Percentiles rank a stretch among this genome's conserved stretches.
These are phyloP conservation scores for Trochalopteron elliotii DNA, from an alignment of 2,113 vertebrate species.

Conservation along the genomic window DNA sequence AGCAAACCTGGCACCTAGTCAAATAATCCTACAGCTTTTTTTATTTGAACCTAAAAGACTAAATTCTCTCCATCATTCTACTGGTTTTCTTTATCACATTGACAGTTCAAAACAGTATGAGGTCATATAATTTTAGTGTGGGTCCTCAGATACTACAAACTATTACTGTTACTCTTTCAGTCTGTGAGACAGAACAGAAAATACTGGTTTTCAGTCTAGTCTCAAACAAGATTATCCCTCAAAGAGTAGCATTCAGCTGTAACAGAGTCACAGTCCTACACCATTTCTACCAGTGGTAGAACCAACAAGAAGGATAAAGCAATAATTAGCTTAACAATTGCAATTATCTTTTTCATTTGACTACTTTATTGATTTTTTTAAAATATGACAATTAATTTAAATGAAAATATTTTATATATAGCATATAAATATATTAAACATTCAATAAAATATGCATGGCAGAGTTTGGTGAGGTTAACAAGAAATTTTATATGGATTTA, in stretches of 20 bases:
- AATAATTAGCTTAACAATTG: neutral
- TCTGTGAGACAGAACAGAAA: neutral
- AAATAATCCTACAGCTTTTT: neutral
- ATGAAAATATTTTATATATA: neutral
- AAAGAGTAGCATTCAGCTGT: neutral
- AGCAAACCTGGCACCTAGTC: neutral
- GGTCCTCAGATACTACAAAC: neutral
- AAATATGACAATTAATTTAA: neutral
- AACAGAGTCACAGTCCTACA: neutral
- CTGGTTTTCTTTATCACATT: neutral
- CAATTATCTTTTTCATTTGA: neutral
- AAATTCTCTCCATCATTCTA: neutral
- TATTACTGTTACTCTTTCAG: neutral
- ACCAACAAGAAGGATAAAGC: neutral
- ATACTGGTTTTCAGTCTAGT: neutral
- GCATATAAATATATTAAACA: neutral
- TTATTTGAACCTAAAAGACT: neutral
- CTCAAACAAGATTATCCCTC: neutral
- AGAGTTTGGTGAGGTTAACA: neutral
- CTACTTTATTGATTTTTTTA: neutral
- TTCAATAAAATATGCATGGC: neutral
- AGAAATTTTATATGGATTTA: neutral
- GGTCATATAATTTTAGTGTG: neutral
- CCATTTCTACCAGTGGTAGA: neutral
- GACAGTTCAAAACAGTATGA: neutral